Evolutionary conservation across 2,113 vertebrate genomes (phyloP), one percentile per base, ranked within the genome.

Genomic region (Meleagris gallopavo): DNA sequence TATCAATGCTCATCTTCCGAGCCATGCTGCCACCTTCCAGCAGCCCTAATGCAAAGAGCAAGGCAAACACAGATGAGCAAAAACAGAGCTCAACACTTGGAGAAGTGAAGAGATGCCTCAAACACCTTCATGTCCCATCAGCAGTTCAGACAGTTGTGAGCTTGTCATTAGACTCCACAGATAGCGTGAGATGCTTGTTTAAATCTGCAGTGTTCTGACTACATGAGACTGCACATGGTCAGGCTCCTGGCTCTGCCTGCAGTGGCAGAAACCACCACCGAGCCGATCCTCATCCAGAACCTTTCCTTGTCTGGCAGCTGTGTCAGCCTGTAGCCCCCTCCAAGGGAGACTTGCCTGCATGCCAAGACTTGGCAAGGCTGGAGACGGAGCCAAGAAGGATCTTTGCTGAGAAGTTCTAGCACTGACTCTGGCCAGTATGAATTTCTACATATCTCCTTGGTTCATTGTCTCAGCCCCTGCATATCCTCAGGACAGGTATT

Each of bases 1-100:
- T 94, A 0, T 88, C 73, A 4, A 97, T 60, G 15, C 97, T 98
- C 89, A 87, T 85, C 70, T 94, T 97, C 86, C 97, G 95, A 61
- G 98, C 98, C 98, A 98, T 98, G 73, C 64, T 57, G 72, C n/a
- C 38, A 8, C 54, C n/a, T n/a, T 69, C 36, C 69, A 27, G 22
- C 19, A 60, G 62, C 52, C 58, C 58, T 87, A 40, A 36, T 71
- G 65, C 46, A 61, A 36, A 60, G 21, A 79, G 58, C 48, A 58
- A 58, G 14, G 54, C 10, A 57, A 84, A n/a, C 38, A 36, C 52
- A 84, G 41, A 41, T 30, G 41, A 65, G 34, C 4, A 2, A 74
- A 50, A 48, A 45, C 0, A 1, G 40, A 67, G 52, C 45, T 65
- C 40, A 46, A 24, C 78, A 45, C 27, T 13, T 13, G 36, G 19